Evolutionary conservation across 2,113 vertebrate species (phyloP).

Genomic region (Pseudopipra pipra): DNA sequence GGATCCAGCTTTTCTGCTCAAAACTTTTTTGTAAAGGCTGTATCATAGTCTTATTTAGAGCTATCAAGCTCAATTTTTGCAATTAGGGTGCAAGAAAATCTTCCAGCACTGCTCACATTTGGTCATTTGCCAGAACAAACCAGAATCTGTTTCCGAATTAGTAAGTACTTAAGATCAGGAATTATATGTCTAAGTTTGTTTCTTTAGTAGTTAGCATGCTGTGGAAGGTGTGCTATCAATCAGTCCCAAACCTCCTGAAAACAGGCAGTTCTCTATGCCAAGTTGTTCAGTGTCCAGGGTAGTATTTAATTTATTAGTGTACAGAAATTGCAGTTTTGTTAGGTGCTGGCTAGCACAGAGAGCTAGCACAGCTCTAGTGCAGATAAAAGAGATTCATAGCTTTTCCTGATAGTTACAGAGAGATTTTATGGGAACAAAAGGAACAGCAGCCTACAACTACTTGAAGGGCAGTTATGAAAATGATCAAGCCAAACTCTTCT

Average conservation of each 20-base stretch:
- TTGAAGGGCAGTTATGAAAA: neutral
- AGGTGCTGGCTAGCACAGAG: neutral
- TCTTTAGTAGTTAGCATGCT: neutral
- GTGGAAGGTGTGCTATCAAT: neutral
- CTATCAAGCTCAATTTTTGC: neutral
- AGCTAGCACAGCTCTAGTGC: neutral
- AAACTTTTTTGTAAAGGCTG: neutral
- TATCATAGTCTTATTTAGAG: neutral
- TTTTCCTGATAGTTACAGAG: neutral
- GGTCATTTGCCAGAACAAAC: constrained; percentile 23
- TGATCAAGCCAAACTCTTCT: neutral
- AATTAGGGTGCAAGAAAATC: neutral
- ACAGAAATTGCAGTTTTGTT: neutral
- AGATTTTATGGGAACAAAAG: neutral
- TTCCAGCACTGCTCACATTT: neutral
- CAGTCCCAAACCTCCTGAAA: neutral
- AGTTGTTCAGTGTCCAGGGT: neutral
- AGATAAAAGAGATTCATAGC: neutral
- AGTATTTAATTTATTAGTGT: neutral
- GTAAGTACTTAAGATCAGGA: neutral
- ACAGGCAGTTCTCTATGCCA: neutral
- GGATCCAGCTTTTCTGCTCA: neutral
- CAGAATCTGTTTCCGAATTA: constrained; percentile 9
- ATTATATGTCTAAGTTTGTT: neutral
- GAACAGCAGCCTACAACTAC: neutral